phyloP scores from a whole-genome alignment of 2,888 invertebrate species.

The Cactoblastis cactorum region DNA sequence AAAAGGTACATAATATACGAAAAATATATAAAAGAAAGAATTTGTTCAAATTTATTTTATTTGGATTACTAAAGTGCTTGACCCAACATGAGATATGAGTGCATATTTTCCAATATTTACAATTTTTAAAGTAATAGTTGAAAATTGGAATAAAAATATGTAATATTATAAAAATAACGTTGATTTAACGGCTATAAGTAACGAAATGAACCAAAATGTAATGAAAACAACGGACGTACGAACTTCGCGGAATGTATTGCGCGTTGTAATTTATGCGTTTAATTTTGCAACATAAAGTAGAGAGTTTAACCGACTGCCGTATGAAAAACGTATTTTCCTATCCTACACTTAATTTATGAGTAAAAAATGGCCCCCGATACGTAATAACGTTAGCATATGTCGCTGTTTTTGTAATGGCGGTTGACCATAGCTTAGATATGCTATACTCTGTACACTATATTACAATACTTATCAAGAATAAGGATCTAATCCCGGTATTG shows the following conservation, averaged over 20 bases:
- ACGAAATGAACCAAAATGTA: background rate
- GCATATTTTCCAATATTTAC: too few relatives aligned
- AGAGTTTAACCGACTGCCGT: constrained; percentile 58
- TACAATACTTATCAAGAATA: too few relatives aligned
- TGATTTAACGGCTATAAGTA: background rate
- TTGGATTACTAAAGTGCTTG: too few relatives aligned
- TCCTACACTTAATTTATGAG: constrained; percentile 64
- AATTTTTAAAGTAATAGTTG: too few relatives aligned
- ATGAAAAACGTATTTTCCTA: constrained; percentile 68
- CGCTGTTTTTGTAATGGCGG: constrained; percentile 18
- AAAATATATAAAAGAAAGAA: too few relatives aligned
- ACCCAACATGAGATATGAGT: too few relatives aligned
- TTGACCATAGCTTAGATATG: background rate
- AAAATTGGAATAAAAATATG: too few relatives aligned
- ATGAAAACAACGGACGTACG: background rate
- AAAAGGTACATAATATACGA: too few relatives aligned
- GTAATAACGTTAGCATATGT: constrained; percentile 45
- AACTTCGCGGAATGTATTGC: constrained; percentile 26
- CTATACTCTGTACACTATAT: too few relatives aligned
- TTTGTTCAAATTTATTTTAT: too few relatives aligned
- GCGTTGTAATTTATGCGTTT: constrained; percentile 69
- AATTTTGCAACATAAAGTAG: constrained; percentile 69
- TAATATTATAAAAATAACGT: background rate
- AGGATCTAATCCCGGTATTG: too few relatives aligned
- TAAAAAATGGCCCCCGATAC: constrained; percentile 53